A percentile compares a stretch with the other conserved stretches of the same genome.
These are phyloP conservation scores for Palythoa grandis DNA, from an alignment of 92 coral and sea anemone species.

Conservation along the genomic window DNA sequence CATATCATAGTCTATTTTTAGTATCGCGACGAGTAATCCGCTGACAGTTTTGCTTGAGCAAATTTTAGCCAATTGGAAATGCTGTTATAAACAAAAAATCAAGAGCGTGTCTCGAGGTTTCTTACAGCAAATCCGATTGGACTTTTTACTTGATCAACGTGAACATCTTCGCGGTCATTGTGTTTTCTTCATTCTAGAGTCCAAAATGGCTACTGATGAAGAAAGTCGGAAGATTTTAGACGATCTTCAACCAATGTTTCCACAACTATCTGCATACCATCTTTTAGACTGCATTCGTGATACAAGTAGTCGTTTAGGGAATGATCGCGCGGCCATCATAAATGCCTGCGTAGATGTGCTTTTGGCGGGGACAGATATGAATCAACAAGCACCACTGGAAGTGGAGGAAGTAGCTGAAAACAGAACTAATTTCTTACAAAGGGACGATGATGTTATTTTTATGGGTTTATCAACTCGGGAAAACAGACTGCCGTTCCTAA, in stretches of 20 bases:
- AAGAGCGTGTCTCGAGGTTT: not conserved
- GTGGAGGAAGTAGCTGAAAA: not conserved
- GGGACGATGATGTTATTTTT: conserved; percentile 65
- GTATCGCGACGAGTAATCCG: conserved; percentile 19
- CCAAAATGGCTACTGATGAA: conserved; percentile 30
- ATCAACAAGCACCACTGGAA: not conserved
- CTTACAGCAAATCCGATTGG: conserved; percentile 51
- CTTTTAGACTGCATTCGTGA: conserved; percentile 63
- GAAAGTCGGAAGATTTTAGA: conserved; percentile 59
- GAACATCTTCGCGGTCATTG: conserved; percentile 3
- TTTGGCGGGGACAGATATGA: conserved; percentile 42
- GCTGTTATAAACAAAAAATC: conserved; percentile 6
- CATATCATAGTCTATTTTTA: conserved; percentile 61
- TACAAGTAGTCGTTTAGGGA: conserved; percentile 69
- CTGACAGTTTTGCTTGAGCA: not conserved
- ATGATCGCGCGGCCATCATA: conserved; percentile 65
- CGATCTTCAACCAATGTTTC: conserved; percentile 83
- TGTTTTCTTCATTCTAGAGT: not conserved
- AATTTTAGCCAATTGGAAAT: conserved; percentile 17
- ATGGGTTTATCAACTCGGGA: conserved; percentile 46
- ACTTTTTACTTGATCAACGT: not conserved
- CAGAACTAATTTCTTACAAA: conserved; percentile 9
- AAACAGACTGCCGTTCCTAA: not conserved
- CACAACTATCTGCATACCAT: conserved; percentile 64
- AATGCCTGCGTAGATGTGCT: conserved; percentile 63